Percentiles rank a stretch among this genome's conserved stretches.
These are phyloP conservation scores for Hirudo medicinalis DNA, from an alignment of 1,140 invertebrate genomes.

Conservation along the genomic window DNA sequence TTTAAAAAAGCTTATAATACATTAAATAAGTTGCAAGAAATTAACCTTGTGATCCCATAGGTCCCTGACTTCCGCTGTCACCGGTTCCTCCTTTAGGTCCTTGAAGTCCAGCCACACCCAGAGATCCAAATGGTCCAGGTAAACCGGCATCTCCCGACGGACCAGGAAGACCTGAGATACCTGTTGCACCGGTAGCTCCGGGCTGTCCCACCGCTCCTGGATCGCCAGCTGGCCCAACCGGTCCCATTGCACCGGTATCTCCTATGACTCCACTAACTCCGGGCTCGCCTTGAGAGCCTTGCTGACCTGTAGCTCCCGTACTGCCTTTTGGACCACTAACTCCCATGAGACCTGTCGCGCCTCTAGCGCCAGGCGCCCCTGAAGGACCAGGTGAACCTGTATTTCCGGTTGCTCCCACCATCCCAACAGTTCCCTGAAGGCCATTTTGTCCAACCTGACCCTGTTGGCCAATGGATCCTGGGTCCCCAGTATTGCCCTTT, in stretches of 20 bases:
- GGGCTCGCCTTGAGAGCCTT: not conserved
- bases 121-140: not conserved
- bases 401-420: slow-evolving; percentile 13
- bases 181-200: slow-evolving; percentile 8
- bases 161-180: not conserved
- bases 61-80: not conserved
- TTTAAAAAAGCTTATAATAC: not conserved
- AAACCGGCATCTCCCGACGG: slow-evolving; percentile 8
- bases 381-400: slow-evolving; percentile 1
- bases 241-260: slow-evolving; percentile 8
- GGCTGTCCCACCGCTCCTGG: not conserved
- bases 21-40: not conserved
- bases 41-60: not conserved
- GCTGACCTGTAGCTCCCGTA: slow-evolving; percentile 5
- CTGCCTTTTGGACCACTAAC: not conserved
- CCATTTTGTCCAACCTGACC: not conserved
- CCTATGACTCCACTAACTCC: not conserved
- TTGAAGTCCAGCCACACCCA: not conserved
- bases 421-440: not conserved
- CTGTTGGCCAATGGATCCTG: slow-evolving; percentile 10
- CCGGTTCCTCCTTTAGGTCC: slow-evolving; percentile 10
- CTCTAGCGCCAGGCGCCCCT: slow-evolving; percentile 1
- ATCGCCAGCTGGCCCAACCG: not conserved
- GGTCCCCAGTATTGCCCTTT: slow-evolving; percentile 7
- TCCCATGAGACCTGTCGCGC: not conserved